Base-by-base conservation (phyloP, 2,888 invertebrate genomes). In the Chrysomela aeneicollis region DNA sequence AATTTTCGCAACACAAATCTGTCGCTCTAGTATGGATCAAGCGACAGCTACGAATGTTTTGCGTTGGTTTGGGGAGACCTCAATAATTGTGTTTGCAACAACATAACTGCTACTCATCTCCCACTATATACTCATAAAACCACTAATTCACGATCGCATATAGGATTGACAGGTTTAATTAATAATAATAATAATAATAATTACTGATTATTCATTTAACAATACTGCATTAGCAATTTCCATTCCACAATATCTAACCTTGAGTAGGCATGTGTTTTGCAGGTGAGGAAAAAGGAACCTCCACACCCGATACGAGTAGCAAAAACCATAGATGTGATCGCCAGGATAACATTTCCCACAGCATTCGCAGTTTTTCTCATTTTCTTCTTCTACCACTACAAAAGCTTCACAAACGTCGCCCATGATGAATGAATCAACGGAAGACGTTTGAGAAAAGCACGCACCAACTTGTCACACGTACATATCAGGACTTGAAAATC, bases 301-400 rank as follows among this genome's bases (percentile, higher is more conserved):
- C 94, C 94, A 53, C 95, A 95, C 85, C 95, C 95, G 67, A 95
- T 95, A 78, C 88, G 95, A 77, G 94, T 95, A 78, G 95, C 95
- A 76, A 95, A 95, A 86, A 95, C 95, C 67, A 95, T 95, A 83
- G 95, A 95, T 86, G 95, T 95, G 77, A 94, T 96, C 82, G 94
- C 95, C 67, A 89, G 95, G 84, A 93, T 95, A 83, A 94, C 94
- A 77, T 96, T 96, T 87, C 95, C 95, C 76, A 90, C 93, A 77
- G 94, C 95, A 80, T 96, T 94, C 85, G 91, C 94, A 82, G 90
- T 95, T 82, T 96, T 96, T 86, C 90, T 96, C 80, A 92, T 94
- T 83, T 95, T 95, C 87, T 96, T 96, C 88, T 96, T 96, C 87
- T 93, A 94, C 81, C 94, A 94, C 87, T 95, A 95, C 86, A 94